These are phyloP conservation scores for Vicugna pacos DNA, from an alignment of 2,113 vertebrate genomes.

Conservation along the genomic window DNA sequence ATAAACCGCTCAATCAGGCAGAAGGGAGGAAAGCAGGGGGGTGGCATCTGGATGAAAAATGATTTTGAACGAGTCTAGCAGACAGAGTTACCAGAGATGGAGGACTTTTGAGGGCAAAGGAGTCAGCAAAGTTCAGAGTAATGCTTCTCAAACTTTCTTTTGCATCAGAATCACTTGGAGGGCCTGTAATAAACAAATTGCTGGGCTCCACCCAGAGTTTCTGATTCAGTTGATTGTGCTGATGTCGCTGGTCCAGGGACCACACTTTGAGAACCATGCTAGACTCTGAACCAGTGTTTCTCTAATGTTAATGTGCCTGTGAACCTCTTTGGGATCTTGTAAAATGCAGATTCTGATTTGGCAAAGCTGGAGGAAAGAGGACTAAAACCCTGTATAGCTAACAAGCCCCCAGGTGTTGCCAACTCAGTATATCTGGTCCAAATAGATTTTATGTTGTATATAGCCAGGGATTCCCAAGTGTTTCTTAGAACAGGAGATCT, in stretches of 20 bases:
- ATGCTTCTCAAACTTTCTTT: neutral
- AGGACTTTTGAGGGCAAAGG: neutral
- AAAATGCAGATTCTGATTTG: constrained; percentile 4
- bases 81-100: neutral
- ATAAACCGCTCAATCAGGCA: neutral
- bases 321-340: neutral
- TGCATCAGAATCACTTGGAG: neutral
- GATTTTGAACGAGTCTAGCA: neutral
- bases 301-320: neutral
- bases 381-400: neutral
- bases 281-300: neutral
- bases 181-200: neutral
- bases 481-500: neutral
- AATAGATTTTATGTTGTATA: neutral
- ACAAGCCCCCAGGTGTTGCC: neutral
- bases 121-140: neutral
- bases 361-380: neutral
- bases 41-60: neutral
- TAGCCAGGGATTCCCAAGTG: neutral
- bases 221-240: neutral
- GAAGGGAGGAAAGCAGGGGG: neutral
- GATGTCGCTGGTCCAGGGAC: neutral
- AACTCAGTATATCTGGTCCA: neutral
- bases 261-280: neutral
- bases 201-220: neutral